Conservation (phyloP, 2,113 vertebrate species). For the Rana temporaria region DNA sequence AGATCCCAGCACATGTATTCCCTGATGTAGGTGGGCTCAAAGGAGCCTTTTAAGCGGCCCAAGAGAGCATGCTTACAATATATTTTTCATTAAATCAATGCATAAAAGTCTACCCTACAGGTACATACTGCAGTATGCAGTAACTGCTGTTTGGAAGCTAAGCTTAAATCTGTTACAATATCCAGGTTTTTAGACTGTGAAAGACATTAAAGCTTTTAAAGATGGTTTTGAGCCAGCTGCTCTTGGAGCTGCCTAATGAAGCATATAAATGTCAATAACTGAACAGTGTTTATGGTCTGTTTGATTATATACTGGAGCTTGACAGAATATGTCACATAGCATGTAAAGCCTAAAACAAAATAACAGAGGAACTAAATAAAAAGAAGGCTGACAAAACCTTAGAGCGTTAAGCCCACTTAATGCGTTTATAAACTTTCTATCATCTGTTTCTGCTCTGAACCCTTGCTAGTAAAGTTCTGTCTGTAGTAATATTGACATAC, state of each 20-base stretch:
- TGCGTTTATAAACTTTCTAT: background rate
- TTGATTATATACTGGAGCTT: background rate
- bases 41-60: no score
- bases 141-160: no score
- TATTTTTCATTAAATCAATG: no score
- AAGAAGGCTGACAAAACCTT: conserved; percentile 4
- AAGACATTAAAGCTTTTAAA: conserved; percentile 16
- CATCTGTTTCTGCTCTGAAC: background rate
- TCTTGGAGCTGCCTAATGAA: conserved; percentile 1
- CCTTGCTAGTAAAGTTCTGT: no score
- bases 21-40: no score
- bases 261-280: conserved; percentile 46
- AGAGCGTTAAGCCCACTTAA: background rate
- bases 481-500: no score
- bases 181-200: conserved; percentile 3
- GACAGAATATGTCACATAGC: conserved; percentile 8
- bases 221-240: background rate
- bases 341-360: background rate
- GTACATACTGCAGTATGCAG: no score
- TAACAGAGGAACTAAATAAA: conserved; percentile 3
- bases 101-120: no score
- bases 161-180: no score
- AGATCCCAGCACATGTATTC: no score
- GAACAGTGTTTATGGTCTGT: conserved; percentile 12
- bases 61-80: no score